phyloP scores from a whole-genome alignment of 2,797 vertebrate species.

The Diglossa cyanea region DNA sequence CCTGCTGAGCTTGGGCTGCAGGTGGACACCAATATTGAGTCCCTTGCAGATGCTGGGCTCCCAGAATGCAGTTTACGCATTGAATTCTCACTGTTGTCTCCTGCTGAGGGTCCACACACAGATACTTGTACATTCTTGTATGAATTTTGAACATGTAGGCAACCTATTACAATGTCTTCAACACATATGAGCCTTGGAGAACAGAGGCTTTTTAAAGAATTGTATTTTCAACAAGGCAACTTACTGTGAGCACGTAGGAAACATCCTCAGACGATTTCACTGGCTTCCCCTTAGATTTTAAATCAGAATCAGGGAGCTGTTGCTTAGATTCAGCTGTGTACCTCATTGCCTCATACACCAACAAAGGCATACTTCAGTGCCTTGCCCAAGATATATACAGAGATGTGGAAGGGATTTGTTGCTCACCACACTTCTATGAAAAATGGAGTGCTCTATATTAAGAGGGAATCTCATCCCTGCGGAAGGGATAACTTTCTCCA shows the following conservation, averaged over 20 bases:
- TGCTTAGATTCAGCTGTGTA: not conserved
- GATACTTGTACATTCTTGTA: not conserved
- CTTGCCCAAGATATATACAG: not conserved
- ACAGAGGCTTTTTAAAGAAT: not conserved
- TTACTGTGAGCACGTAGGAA: not conserved
- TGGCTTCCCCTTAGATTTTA: not conserved
- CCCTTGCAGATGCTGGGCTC: not conserved
- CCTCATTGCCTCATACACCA: not conserved
- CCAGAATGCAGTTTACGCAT: not conserved
- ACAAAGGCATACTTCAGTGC: not conserved
- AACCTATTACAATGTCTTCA: not conserved
- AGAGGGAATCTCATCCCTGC: not conserved
- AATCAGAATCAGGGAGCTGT: not conserved
- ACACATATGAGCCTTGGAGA: not conserved
- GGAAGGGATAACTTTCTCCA: not conserved
- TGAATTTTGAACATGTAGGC: not conserved
- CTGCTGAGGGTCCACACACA: not conserved
- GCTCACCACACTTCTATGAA: not conserved
- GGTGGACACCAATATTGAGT: not conserved
- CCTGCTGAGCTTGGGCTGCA: not conserved
- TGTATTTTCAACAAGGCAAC: not conserved
- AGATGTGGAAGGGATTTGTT: not conserved
- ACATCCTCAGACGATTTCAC: not conserved
- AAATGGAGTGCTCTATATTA: not conserved
- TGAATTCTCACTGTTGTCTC: not conserved